A percentile compares a stretch with the other conserved stretches of the same genome.
These are phyloP conservation scores for Drosophila ohnishii DNA, from an alignment of 1,140 invertebrate species.

Conservation along the genomic window DNA sequence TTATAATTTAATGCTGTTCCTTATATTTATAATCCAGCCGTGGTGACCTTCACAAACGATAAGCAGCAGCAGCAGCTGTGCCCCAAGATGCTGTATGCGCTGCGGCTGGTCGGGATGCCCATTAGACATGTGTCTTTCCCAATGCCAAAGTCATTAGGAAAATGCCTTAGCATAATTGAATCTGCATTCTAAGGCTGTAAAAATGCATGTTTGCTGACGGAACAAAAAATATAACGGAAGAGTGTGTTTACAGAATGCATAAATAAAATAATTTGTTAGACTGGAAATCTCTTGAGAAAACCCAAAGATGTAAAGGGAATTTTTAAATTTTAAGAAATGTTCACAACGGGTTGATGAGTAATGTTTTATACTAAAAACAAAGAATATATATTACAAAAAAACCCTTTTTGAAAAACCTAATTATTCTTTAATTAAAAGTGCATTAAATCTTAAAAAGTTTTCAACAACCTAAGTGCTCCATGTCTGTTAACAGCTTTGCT, in stretches of 20 bases:
- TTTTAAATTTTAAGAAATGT: background rate
- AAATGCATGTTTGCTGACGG: background rate
- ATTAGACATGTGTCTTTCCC: slow-evolving; percentile 11
- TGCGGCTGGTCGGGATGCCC: background rate
- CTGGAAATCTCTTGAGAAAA: background rate
- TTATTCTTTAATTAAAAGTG: background rate
- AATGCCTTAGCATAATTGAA: slow-evolving; percentile 34
- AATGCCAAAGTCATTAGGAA: slow-evolving; percentile 26
- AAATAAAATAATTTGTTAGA: slow-evolving; percentile 3
- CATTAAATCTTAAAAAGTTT: background rate
- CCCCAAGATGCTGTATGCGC: background rate
- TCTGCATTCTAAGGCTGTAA: slow-evolving; percentile 17
- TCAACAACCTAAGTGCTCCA: background rate
- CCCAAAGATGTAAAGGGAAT: background rate
- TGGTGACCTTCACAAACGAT: slow-evolving; percentile 60
- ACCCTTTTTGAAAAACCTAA: background rate
- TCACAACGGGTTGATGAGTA: background rate
- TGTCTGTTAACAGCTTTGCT: background rate
- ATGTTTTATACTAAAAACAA: background rate
- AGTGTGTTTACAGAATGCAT: background rate
- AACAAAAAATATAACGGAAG: background rate
- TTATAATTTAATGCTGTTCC: slow-evolving; percentile 61
- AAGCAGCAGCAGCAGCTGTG: slow-evolving; percentile 21
- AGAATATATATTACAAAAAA: background rate
- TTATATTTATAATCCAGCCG: slow-evolving; percentile 66